phyloP scores from a whole-genome alignment of 2,888 invertebrate species.

The Lomographa bimaculata region DNA sequence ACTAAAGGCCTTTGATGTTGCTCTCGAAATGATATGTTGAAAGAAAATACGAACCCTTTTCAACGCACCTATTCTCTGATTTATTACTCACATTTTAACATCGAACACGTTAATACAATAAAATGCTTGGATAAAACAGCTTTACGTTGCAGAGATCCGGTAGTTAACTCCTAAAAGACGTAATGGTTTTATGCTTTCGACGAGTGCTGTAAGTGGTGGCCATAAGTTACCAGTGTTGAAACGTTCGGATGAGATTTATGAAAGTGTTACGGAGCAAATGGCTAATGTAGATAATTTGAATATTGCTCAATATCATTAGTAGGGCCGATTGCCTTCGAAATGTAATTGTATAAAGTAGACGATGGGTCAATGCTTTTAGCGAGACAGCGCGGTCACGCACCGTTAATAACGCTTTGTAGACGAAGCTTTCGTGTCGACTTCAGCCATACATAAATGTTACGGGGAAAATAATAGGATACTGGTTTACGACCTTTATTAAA shows the following conservation, averaged over 20 bases:
- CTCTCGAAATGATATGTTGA: slow-evolving; percentile 52
- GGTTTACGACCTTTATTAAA: slow-evolving; percentile 19
- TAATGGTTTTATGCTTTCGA: slow-evolving; percentile 43
- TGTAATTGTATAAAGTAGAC: slow-evolving; percentile 36
- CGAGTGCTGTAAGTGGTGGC: slow-evolving; percentile 32
- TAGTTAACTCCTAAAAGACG: slow-evolving; percentile 43
- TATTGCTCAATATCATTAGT: slow-evolving; percentile 20
- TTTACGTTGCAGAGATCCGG: slow-evolving; percentile 49
- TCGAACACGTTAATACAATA: slow-evolving; percentile 44
- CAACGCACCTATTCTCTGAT: slow-evolving; percentile 39
- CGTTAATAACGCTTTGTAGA: slow-evolving; percentile 47
- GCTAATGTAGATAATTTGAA: slow-evolving; percentile 24
- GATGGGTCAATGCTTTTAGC: slow-evolving; percentile 50
- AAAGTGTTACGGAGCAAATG: slow-evolving; percentile 22
- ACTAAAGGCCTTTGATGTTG: slow-evolving; percentile 56
- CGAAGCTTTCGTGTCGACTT: slow-evolving; percentile 38
- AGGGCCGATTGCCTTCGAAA: slow-evolving; percentile 14
- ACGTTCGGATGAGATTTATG: slow-evolving; percentile 29
- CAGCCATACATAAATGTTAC: slow-evolving; percentile 15
- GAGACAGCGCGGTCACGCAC: slow-evolving; percentile 49
- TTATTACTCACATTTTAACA: slow-evolving; percentile 45
- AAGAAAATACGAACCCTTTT: slow-evolving; percentile 35
- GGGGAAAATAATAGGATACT: slow-evolving; percentile 13
- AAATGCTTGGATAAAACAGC: slow-evolving; percentile 39
- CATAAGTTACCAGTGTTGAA: slow-evolving; percentile 30